phyloP scores from a whole-genome alignment of 37 sponge, comb jelly and placozoan genomes.

The Trichoplax adhaerens region DNA sequence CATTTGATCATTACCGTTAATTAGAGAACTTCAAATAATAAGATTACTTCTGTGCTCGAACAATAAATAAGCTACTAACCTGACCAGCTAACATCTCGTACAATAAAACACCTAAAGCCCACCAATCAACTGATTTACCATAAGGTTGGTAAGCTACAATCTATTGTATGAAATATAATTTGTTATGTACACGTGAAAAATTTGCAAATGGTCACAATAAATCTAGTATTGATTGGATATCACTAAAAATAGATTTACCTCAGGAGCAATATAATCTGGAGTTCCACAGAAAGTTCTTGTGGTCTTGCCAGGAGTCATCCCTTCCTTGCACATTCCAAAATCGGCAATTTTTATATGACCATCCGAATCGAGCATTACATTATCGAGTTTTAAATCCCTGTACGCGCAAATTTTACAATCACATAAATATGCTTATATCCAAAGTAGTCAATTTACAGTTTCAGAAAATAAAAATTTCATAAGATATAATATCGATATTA shows the following conservation, averaged over 20 bases:
- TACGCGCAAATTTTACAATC: not conserved
- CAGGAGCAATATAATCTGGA: conserved; percentile 97
- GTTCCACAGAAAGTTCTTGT: conserved; percentile 97
- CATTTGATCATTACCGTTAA: not conserved
- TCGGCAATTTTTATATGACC: conserved; percentile 96
- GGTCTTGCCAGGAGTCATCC: conserved; percentile 44
- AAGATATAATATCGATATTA: not conserved
- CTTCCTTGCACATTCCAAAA: conserved; percentile 97
- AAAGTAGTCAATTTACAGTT: too few species aligned
- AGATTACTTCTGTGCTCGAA: not conserved
- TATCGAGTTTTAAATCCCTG: conserved; percentile 91
- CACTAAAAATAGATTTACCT: conserved; percentile 28
- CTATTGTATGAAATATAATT: conserved; percentile 19
- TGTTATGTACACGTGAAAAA: too few species aligned
- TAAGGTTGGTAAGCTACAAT: conserved; percentile 84
- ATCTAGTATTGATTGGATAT: too few species aligned
- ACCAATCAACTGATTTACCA: conserved; percentile 87
- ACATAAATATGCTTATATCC: not conserved
- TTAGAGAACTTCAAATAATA: not conserved
- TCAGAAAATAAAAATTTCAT: too few species aligned
- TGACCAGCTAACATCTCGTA: conserved; percentile 90
- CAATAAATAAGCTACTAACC: conserved; percentile 10
- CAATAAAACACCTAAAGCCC: conserved; percentile 87
- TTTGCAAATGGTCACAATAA: too few species aligned
- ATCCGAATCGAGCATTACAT: conserved; percentile 75